Evolutionary conservation across 2,797 vertebrate genomes (phyloP).

Genomic region (Hipposideros larvatus): DNA sequence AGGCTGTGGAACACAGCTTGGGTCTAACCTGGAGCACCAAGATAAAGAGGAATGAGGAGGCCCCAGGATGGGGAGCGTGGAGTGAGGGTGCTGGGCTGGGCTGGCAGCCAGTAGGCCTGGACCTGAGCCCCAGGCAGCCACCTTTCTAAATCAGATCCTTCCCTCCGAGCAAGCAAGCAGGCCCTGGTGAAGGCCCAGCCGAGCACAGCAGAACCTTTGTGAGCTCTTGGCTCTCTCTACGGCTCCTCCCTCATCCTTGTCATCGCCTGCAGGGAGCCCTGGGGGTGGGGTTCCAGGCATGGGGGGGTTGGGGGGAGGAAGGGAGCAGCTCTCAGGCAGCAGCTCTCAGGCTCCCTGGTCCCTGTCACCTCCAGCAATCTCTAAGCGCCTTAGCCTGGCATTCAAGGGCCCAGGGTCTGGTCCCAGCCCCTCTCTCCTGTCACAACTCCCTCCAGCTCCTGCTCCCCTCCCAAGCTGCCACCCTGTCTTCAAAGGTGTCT

Average conservation of each 20-base stretch:
- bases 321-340: neutral
- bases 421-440: neutral
- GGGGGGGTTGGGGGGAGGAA: neutral
- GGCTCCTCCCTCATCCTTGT: neutral
- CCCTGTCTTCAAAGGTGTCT: neutral
- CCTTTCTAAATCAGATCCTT: constrained; percentile 65
- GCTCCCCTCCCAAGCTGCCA: neutral
- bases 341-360: neutral
- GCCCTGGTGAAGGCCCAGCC: constrained; percentile 18
- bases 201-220: constrained; percentile 59
- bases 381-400: neutral
- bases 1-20: neutral
- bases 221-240: constrained; percentile 30
- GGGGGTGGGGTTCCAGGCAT: neutral
- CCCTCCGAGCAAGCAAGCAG: neutral
- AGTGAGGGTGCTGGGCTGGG: neutral
- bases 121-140: neutral
- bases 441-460: neutral
- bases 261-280: neutral
- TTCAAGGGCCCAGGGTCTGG: neutral
- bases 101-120: constrained; percentile 47
- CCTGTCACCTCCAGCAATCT: neutral
- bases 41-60: neutral
- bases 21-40: neutral
- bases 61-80: neutral